Evolutionary conservation across 2,888 invertebrate species (phyloP).

Genomic region (Lepidocyrtoides sp.): DNA sequence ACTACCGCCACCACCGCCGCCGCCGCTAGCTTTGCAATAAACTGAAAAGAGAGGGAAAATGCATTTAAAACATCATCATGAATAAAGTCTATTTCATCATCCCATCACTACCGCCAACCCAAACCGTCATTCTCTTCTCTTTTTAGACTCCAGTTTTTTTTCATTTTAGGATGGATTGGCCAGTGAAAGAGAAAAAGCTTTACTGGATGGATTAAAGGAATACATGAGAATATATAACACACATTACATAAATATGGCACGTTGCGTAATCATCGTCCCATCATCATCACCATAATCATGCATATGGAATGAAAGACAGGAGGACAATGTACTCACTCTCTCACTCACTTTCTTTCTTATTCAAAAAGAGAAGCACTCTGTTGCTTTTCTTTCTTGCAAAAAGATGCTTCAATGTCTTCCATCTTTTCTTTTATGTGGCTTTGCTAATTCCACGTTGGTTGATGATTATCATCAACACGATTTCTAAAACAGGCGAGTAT

Average conservation of each 20-base stretch:
- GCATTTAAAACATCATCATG: slow-evolving; percentile 53
- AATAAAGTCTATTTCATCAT: slow-evolving; percentile 53
- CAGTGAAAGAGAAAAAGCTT: not conserved
- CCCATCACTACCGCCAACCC: not conserved
- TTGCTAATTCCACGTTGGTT: slow-evolving; percentile 50
- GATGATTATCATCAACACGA: slow-evolving; percentile 24
- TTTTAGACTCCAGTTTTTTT: not conserved
- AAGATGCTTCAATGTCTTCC: not conserved
- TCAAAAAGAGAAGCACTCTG: slow-evolving; percentile 16
- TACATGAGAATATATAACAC: not conserved
- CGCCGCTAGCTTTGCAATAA: not conserved
- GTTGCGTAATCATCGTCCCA: slow-evolving; percentile 3
- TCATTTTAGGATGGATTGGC: not conserved
- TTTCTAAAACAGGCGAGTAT: not conserved
- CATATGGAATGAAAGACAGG: not conserved
- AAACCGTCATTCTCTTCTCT: not conserved
- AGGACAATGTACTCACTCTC: not conserved
- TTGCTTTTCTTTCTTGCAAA: not conserved
- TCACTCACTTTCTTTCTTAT: not conserved
- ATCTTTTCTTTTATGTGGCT: slow-evolving; percentile 29
- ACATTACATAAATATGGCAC: not conserved
- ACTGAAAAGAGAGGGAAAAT: slow-evolving; percentile 3
- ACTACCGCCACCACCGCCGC: not conserved
- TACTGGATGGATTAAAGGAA: slow-evolving; percentile 34
- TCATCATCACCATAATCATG: not conserved